phyloP scores from a whole-genome alignment of 2,113 vertebrate genomes.

The Chrysemys picta region DNA sequence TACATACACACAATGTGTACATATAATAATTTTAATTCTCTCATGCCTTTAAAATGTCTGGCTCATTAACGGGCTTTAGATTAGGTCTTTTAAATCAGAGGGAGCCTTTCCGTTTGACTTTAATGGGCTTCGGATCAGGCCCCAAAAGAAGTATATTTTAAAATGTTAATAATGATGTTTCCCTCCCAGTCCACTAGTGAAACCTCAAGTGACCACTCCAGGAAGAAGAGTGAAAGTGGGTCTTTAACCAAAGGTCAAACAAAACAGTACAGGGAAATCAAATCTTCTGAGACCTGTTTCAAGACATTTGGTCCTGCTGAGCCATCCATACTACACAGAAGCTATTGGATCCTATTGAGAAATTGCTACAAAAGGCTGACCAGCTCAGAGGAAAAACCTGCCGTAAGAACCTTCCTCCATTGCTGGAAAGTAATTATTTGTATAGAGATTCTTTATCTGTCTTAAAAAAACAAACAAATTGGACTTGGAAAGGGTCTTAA shows the following conservation, averaged over 20 bases:
- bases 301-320: not conserved
- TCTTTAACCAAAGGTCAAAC: not conserved
- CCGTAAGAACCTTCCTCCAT: not conserved
- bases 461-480: not conserved
- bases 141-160: rapidly evolving
- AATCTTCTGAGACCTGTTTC: not conserved
- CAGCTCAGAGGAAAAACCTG: not conserved
- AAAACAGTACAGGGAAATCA: not conserved
- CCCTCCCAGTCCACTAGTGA: not conserved
- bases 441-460: not conserved
- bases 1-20: not conserved
- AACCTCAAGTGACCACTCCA: not conserved
- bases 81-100: not conserved
- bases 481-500: not conserved
- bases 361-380: not conserved
- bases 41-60: not conserved
- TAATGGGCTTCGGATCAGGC: rapidly evolving
- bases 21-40: not conserved
- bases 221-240: not conserved
- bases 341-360: not conserved
- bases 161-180: not conserved
- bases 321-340: not conserved
- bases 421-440: not conserved
- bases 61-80: not conserved
- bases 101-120: not conserved